These are phyloP conservation scores for Vicugna pacos DNA, from an alignment of 2,113 vertebrate species.

Conservation along the genomic window DNA sequence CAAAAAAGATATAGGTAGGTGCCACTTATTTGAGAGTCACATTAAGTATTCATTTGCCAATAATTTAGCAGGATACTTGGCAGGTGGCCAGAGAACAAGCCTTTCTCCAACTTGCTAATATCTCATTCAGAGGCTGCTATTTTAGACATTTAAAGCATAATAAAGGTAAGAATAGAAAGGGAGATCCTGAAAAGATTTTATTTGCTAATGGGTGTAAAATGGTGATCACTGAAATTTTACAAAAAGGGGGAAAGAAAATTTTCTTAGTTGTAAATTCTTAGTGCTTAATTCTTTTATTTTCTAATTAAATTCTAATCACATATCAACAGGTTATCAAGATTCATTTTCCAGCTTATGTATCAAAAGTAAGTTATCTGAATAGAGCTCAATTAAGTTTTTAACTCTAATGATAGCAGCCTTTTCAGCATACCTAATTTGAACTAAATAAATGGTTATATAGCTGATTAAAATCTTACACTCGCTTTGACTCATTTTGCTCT, in stretches of 20 bases:
- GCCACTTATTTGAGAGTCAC: not conserved
- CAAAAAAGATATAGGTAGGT: not conserved
- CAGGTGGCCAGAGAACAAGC: not conserved
- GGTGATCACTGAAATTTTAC: not conserved
- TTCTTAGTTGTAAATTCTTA: not conserved
- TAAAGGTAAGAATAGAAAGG: not conserved
- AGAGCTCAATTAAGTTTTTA: not conserved
- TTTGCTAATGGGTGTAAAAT: not conserved
- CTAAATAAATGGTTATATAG: not conserved
- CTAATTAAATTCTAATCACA: conserved; percentile 41
- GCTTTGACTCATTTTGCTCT: conserved; percentile 15
- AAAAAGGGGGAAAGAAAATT: conserved; percentile 21
- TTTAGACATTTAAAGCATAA: not conserved
- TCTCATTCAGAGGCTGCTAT: conserved; percentile 37
- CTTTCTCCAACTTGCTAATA: conserved; percentile 54
- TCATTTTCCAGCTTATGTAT: conserved; percentile 50
- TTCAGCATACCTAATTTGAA: not conserved
- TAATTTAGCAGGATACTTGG: conserved; percentile 44
- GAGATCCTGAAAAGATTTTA: conserved; percentile 41
- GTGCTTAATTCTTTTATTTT: conserved; percentile 19
- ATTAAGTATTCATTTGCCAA: conserved; percentile 12
- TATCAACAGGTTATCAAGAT: conserved; percentile 6
- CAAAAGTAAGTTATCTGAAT: conserved; percentile 21
- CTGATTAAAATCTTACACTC: conserved; percentile 8
- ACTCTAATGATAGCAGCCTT: not conserved